Conservation (phyloP, 2,888 invertebrate species). For the Euspilapteryx auroguttella region DNA sequence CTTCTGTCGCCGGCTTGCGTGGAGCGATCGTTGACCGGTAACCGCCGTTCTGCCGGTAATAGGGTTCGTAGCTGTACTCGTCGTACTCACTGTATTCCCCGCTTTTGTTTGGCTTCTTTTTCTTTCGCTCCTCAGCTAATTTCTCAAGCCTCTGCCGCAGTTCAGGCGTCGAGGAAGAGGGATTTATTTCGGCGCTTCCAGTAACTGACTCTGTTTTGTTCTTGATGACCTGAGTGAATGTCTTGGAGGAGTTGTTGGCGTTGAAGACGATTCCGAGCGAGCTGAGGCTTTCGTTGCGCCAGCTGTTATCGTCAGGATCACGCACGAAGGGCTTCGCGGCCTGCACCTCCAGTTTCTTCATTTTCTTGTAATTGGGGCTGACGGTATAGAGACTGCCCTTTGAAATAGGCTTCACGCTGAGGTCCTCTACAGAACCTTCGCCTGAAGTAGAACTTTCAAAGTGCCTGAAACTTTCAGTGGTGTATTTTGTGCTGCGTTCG, state of each 20-base stretch:
- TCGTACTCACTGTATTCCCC: slow-evolving; percentile 14
- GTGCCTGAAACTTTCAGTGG: no score
- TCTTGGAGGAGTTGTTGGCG: slow-evolving; percentile 43
- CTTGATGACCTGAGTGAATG: slow-evolving; percentile 42
- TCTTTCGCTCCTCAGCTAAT: slow-evolving; percentile 37
- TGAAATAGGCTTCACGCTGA: slow-evolving; percentile 29
- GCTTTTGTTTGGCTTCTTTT: slow-evolving; percentile 25
- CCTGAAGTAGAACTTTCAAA: no score
- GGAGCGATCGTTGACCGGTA: slow-evolving; percentile 4
- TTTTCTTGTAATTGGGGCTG: slow-evolving; percentile 34
- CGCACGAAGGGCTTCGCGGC: slow-evolving; percentile 30
- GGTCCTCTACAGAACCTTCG: no score
- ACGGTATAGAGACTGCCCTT: slow-evolving; percentile 21
- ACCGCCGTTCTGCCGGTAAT: background rate
- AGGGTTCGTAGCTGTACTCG: slow-evolving; percentile 7
- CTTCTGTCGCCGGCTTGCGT: background rate
- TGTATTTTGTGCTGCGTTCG: no score
- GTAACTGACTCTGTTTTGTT: slow-evolving; percentile 41
- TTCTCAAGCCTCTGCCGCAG: slow-evolving; percentile 38
- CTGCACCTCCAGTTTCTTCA: slow-evolving; percentile 41
- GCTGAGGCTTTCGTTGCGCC: slow-evolving; percentile 51
- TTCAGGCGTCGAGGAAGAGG: slow-evolving; percentile 23
- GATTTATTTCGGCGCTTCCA: slow-evolving; percentile 20
- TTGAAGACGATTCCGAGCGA: slow-evolving; percentile 50
- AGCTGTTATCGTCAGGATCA: slow-evolving; percentile 49